These are phyloP conservation scores for Aurelia coerulea DNA, from an alignment of 30 jellyfish, hydroid and myxozoan species.

Conservation along the genomic window DNA sequence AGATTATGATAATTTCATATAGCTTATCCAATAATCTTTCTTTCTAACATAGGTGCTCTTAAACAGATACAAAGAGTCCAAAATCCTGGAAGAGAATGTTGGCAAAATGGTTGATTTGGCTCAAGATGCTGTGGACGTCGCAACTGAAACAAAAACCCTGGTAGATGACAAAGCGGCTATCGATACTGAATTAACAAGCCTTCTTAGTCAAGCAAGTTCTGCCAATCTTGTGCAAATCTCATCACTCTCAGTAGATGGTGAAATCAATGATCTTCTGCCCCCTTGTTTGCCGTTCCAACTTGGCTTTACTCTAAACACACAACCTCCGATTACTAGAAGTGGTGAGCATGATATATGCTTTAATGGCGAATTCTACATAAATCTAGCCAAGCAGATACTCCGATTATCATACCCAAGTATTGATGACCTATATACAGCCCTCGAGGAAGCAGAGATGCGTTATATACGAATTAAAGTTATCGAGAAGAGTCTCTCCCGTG, in stretches of 20 bases:
- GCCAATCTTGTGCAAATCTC: background rate
- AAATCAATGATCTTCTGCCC: background rate
- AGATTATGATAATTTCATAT: too few species aligned
- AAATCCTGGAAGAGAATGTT: background rate
- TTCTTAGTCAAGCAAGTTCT: background rate
- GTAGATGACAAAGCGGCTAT: too few species aligned
- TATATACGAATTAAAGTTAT: too few species aligned
- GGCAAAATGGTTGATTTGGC: background rate
- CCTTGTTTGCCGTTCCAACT: constrained; percentile 12
- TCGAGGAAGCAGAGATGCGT: too few species aligned
- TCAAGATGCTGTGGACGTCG: constrained; percentile 4
- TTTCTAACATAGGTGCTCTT: background rate
- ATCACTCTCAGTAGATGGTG: background rate
- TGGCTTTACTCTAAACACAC: background rate
- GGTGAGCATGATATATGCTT: constrained; percentile 9
- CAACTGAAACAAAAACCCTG: background rate
- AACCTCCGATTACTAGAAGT: background rate
- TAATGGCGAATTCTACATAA: constrained; percentile 5
- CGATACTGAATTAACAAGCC: too few species aligned
- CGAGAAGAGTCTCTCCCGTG: too few species aligned
- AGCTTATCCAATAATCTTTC: too few species aligned
- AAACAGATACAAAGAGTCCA: constrained; percentile 3
- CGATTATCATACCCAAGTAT: background rate
- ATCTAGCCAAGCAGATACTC: background rate
- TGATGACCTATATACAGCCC: too few species aligned